Conservation (phyloP, 1,140 invertebrate species). For the Musca vetustissima region DNA sequence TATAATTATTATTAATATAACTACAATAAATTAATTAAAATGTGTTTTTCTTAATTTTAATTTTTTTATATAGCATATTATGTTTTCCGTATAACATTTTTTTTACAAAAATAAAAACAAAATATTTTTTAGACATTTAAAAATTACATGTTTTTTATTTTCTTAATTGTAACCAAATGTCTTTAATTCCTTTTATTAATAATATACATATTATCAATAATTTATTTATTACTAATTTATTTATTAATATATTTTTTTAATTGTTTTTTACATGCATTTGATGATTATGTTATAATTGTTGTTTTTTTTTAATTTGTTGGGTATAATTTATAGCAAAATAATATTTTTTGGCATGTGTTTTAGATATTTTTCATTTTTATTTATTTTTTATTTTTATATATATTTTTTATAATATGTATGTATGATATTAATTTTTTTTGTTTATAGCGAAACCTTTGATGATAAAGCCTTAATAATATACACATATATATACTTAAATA, state of each 20-base stretch:
- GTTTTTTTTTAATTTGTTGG: background rate
- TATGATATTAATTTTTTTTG: constrained; percentile 2
- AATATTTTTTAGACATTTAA: background rate
- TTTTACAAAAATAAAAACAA: no score
- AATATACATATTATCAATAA: background rate
- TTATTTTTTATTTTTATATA: constrained; percentile 7
- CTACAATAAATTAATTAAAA: constrained; percentile 6
- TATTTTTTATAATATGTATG: background rate
- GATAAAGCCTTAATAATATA: constrained; percentile 23
- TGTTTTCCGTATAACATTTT: no score
- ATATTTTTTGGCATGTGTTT: constrained; percentile 2
- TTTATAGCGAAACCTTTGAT: constrained; percentile 17
- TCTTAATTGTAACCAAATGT: no score
- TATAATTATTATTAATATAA: constrained; percentile 12
- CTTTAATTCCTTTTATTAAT: no score
- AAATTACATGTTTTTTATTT: background rate
- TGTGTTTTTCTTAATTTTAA: background rate
- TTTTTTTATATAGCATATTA: background rate
- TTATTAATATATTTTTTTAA: background rate
- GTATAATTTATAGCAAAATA: constrained; percentile 17
- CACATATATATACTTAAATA: constrained; percentile 11
- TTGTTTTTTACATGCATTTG: background rate
- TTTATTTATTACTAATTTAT: background rate
- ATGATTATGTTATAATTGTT: no score
- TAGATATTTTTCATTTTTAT: background rate